Evolutionary conservation across 37 sponge, comb jelly and placozoan species (phyloP), one percentile per base, ranked within the genome.

Genomic region (Geodia barretti): DNA sequence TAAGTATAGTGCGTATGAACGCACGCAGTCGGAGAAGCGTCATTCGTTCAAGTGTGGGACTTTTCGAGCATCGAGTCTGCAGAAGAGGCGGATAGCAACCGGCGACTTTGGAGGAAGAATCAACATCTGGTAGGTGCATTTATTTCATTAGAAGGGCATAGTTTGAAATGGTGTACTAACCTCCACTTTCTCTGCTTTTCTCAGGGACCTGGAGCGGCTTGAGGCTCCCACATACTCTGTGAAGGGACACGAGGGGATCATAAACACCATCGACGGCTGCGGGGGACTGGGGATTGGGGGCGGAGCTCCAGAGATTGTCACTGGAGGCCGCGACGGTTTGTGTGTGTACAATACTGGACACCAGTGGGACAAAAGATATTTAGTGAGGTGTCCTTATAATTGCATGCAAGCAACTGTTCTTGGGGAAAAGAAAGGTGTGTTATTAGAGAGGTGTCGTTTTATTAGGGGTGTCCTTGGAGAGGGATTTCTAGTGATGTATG

Each of bases 281-380:
- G 99, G 97, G 4, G 99, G 99, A 1, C 82, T 99, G n/a, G 99
- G 99, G n/a, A 94, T 96, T 14, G 99, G 99, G 40, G 92, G 88
- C 8, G 99, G 99, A 17, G 99, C 99, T 63, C 99, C 99, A 23
- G 99, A 99, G 68, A 88, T 99, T 34, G 95, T 94, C 19, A 99
- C 99, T 38, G 99, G 99, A 43, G 89, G 97, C 36, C 78, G 99
- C 79, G 99, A 99, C 68, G 99, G 99, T 95, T 59, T 64, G 88
- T 41, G 32, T n/a, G 17, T 0, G 24, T n/a, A n/a, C n/a, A n/a
- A n/a, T n/a, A n/a, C n/a, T n/a, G n/a, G n/a, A 8, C 7, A 26
- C 60, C 3, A 66, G 4, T 75, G n/a, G n/a, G n/a, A n/a, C n/a
- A n/a, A n/a, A n/a, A n/a, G n/a, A n/a, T n/a, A n/a, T n/a, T n/a